These are phyloP conservation scores for Toxotes lorentzi DNA, from an alignment of 2,797 vertebrate genomes.

Conservation along the genomic window DNA sequence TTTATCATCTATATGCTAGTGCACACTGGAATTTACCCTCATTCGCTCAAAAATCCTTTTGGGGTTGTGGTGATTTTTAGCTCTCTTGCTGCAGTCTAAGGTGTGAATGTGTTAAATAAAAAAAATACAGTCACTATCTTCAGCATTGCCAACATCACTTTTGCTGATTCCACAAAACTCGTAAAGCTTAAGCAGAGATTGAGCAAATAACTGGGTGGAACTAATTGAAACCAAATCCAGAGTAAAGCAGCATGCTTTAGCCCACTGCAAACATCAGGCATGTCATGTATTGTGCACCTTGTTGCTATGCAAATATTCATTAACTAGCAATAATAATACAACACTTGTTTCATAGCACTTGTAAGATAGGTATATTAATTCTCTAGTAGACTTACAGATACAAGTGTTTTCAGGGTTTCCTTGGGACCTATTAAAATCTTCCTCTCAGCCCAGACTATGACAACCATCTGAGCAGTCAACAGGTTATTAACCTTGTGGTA, in stretches of 20 bases:
- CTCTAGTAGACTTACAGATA: not conserved
- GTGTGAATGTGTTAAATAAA: not conserved
- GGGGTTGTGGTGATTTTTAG: not conserved
- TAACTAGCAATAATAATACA: too few relatives aligned
- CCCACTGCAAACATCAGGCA: not conserved
- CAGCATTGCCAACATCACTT: not conserved
- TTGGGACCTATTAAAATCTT: not conserved
- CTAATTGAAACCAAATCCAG: not conserved
- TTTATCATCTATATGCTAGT: not conserved
- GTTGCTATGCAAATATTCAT: not conserved
- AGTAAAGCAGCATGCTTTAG: not conserved
- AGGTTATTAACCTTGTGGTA: constrained; percentile 37
- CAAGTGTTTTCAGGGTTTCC: not conserved
- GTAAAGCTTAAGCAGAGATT: not conserved
- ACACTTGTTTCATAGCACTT: not conserved
- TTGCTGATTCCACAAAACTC: not conserved
- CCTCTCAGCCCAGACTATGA: not conserved
- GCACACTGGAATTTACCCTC: not conserved
- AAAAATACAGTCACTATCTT: not conserved
- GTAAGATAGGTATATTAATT: not conserved
- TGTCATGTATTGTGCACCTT: not conserved
- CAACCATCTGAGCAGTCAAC: constrained; percentile 14
- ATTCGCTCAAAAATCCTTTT: too few relatives aligned
- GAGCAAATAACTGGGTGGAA: not conserved
- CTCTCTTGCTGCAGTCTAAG: not conserved